phyloP scores from a whole-genome alignment of 2,797 vertebrate genomes.

The Thunnus albacares region DNA sequence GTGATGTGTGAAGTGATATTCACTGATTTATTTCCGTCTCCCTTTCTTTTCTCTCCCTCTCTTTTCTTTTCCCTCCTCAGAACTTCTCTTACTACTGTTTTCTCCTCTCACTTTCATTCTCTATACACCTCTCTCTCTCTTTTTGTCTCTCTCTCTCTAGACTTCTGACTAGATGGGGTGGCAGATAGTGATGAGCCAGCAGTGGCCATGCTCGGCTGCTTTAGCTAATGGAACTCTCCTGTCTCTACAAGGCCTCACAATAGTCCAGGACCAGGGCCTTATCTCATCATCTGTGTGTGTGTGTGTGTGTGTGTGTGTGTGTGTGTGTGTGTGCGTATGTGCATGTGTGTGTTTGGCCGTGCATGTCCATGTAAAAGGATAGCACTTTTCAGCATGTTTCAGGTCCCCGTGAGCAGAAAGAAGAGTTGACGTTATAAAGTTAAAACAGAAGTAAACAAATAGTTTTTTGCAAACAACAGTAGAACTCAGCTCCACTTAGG shows the following conservation, averaged over 20 bases:
- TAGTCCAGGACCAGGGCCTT: conserved; percentile 64
- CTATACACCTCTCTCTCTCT: conserved; percentile 34
- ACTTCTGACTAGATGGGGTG: conserved; percentile 64
- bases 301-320: conserved; percentile 33
- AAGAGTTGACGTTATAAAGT: background rate
- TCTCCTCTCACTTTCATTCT: conserved; percentile 38
- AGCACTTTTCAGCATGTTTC: conserved; percentile 13
- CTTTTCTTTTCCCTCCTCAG: conserved; percentile 26
- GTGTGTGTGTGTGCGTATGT: conserved; percentile 38
- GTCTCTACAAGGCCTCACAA: conserved; percentile 79
- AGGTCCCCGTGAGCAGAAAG: background rate
- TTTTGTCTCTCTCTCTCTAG: conserved; percentile 39
- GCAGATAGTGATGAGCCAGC: conserved; percentile 84
- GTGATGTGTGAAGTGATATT: conserved; percentile 76
- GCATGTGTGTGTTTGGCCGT: conserved; percentile 19
- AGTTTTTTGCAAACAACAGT: background rate
- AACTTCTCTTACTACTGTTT: conserved; percentile 49
- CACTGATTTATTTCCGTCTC: conserved; percentile 71
- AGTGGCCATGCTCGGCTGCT: conserved; percentile 78
- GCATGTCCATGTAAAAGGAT: conserved; percentile 12
- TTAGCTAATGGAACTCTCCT: conserved; percentile 82
- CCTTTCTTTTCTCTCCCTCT: conserved; percentile 5
- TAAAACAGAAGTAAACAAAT: background rate
- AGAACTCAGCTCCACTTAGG: background rate
- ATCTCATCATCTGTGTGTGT: conserved; percentile 60